Conservation (phyloP, 2,888 invertebrate genomes). For the Capitulum mitella region DNA sequence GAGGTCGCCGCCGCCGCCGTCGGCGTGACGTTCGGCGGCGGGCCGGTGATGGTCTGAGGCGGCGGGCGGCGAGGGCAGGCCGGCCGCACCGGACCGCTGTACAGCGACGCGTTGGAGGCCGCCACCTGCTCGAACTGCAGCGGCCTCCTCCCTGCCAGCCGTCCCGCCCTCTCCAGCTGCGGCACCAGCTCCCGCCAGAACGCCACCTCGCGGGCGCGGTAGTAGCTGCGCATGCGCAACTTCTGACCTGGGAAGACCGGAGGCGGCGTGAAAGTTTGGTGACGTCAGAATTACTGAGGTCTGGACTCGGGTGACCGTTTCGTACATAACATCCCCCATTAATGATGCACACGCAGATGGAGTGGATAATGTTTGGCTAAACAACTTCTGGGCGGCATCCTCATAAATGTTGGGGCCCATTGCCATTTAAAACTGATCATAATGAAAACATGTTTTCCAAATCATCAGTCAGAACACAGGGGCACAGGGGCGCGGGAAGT, state of each 20-base stretch:
- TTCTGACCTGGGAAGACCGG: conserved; percentile 91
- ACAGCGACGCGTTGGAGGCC: conserved; percentile 33
- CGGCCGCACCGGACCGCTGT: conserved; percentile 33
- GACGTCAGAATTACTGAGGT: too few species aligned
- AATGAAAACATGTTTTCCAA: too few species aligned
- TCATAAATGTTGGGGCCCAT: too few species aligned
- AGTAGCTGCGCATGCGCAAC: conserved; percentile 84
- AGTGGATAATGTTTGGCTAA: too few species aligned
- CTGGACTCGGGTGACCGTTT: too few species aligned
- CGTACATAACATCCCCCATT: too few species aligned
- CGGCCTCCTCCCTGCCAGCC: conserved; percentile 74
- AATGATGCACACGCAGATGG: too few species aligned
- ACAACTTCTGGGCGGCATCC: too few species aligned
- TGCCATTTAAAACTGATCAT: too few species aligned
- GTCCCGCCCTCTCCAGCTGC: conserved; percentile 66
- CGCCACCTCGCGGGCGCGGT: conserved; percentile 87
- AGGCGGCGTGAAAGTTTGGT: too few species aligned
- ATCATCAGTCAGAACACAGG: too few species aligned
- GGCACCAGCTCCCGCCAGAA: conserved; percentile 94
- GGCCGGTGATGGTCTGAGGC: neutral
- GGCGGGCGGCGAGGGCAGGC: neutral
- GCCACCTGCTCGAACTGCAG: conserved; percentile 63
- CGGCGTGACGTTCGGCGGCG: conserved; percentile 30
- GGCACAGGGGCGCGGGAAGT: too few species aligned
- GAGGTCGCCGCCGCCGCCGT: conserved; percentile 38